Evolutionary conservation across 1,140 invertebrate species (phyloP).

Genomic region (Microplitis mediator): DNA sequence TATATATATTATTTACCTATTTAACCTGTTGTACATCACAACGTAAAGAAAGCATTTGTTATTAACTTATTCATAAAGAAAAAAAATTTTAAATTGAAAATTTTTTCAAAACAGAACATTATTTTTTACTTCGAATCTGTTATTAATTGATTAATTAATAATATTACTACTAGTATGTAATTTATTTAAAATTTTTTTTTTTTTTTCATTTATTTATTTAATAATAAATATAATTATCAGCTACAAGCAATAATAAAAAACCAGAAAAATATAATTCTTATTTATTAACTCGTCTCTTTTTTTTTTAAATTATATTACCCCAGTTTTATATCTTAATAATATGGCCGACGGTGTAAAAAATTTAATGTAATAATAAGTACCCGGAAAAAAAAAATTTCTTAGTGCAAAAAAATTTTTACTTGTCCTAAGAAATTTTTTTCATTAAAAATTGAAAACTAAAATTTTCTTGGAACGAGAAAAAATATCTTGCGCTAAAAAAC

Average conservation of each 20-base stretch:
- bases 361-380: not conserved
- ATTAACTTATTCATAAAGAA: not conserved
- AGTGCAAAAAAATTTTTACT: no score
- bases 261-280: conserved; percentile 8
- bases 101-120: no score
- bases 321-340: not conserved
- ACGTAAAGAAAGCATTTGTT: no score
- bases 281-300: not conserved
- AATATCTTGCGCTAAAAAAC: no score
- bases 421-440: no score
- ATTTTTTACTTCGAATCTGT: not conserved
- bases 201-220: not conserved
- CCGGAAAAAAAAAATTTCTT: conserved; percentile 12
- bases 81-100: not conserved
- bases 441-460: no score
- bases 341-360: not conserved
- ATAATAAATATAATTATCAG: conserved; percentile 8
- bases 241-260: conserved; percentile 1
- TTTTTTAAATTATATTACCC: not conserved
- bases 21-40: no score
- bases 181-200: not conserved
- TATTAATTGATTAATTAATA: not conserved
- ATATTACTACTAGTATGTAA: not conserved
- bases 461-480: no score
- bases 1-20: no score